A percentile compares a stretch with the other conserved stretches of the same genome.
Conservation (phyloP, 2,113 vertebrate genomes). For the Sebastes fasciatus region DNA sequence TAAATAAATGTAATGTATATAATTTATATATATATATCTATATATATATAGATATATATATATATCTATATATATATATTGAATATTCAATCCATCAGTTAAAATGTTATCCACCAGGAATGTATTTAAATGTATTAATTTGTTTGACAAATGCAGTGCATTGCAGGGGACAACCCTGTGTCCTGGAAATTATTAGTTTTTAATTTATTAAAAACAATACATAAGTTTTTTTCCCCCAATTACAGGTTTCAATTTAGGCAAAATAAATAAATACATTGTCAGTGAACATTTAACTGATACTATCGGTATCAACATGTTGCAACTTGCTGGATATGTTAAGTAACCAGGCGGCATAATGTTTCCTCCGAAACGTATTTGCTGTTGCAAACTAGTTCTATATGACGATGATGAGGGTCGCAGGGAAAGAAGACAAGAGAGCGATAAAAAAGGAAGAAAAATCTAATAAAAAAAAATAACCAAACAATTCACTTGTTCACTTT, state of each 20-base stretch:
- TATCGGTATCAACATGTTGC: neutral
- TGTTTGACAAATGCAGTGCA: neutral
- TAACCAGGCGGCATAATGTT: neutral
- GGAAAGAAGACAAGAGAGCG: no score
- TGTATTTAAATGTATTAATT: neutral
- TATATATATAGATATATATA: neutral
- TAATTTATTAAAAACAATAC: no score
- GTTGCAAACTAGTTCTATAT: no score
- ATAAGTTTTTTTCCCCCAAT: neutral
- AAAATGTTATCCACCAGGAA: neutral
- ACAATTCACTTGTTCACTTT: no score
- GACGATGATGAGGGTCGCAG: neutral
- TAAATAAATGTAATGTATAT: no score
- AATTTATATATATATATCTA: no score
- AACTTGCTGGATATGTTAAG: neutral
- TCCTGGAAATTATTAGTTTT: neutral
- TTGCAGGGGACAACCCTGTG: neutral
- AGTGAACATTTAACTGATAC: neutral
- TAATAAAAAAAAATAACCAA: no score
- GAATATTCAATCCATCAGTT: neutral
- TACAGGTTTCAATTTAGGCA: neutral
- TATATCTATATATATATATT: neutral
- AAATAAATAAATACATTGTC: neutral
- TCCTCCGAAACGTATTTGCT: neutral
- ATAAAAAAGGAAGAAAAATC: neutral